Evolutionary conservation across 2,888 invertebrate species (phyloP).

Genomic region (Bellardia bayeri): DNA sequence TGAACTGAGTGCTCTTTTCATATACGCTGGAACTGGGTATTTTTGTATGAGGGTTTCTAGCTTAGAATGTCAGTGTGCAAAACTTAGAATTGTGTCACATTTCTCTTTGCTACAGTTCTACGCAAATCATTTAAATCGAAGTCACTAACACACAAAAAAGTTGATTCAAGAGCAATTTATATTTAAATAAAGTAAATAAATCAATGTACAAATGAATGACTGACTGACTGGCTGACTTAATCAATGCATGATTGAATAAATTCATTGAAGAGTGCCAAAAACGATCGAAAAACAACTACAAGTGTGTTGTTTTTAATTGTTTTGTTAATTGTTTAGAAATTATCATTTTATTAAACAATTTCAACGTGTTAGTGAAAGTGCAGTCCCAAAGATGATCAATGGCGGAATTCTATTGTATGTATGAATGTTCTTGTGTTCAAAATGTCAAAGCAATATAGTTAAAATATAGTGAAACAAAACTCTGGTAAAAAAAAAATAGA

Average conservation of each 20-base stretch:
- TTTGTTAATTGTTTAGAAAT: conserved; percentile 62
- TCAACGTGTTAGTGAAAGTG: conserved; percentile 22
- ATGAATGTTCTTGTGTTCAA: not conserved
- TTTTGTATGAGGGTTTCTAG: not conserved
- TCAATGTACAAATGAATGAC: not conserved
- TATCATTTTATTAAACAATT: conserved; percentile 52
- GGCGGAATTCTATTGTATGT: not conserved
- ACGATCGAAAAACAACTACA: not conserved
- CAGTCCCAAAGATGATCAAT: conserved; percentile 8
- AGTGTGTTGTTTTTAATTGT: conserved; percentile 52
- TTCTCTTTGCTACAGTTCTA: not conserved
- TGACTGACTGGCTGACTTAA: conserved; percentile 20
- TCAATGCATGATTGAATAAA: conserved; percentile 21
- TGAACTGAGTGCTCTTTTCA: conserved; percentile 16
- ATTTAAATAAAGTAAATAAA: conserved; percentile 27
- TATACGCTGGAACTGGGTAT: not conserved
- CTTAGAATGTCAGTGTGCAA: conserved; percentile 12
- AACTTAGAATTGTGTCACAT: conserved; percentile 34
- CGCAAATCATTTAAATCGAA: conserved; percentile 21
- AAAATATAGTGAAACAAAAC: conserved; percentile 1
- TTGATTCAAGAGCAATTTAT: conserved; percentile 40
- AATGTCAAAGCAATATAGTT: conserved; percentile 12
- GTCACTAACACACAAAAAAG: conserved; percentile 17
- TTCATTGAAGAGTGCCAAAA: not conserved
- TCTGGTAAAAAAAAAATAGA: not conserved